Base-by-base conservation (phyloP, 2,888 invertebrate species). In the Thymelicus sylvestris region DNA sequence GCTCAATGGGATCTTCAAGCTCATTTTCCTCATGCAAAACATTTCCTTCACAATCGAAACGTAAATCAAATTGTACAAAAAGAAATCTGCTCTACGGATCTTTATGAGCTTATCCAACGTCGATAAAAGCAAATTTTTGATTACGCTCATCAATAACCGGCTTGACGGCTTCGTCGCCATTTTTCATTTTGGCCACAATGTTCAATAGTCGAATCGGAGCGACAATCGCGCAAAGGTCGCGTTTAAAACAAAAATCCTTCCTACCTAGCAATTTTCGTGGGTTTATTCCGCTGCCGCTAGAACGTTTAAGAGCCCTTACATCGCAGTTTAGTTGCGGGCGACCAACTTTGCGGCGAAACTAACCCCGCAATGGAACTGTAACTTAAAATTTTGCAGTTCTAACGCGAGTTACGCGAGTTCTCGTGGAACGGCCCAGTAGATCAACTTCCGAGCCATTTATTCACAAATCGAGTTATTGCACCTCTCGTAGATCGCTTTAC, bases 401-500 rank as follows among this genome's bases (percentile, higher is more conserved):
- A 83, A 85, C 80, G 80, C 79, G 77, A 74, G 79, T 78, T 74
- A 85, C 80, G 80, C 79, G 77, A 74, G 79, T 78, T 74, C 72
- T 76, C 77, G 75, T 73, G 77, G 77, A 82, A 80, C 78, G 79
- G 79, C 78, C 83, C 84, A 80, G 86, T 91, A 91, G 90, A 90
- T 91, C 90, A 91, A 89, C 89, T 93, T 92, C 91, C 91, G 79
- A 86, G 85, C 89, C 91, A 91, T 91, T 93, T 91, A 90, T 89
- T 90, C 89, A 83, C 86, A 90, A 92, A 92, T 92, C 91, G 87
- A 89, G 91, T 92, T 92, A 92, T 91, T 90, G 92, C 92, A 90
- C 89, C 88, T 88, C 88, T 78, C 86, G 84, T 84, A 83, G 87
- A 88, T 88, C 89, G 87, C 85, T 89, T 88, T 89, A 88, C 89